Percentiles rank a stretch among this genome's conserved stretches.
These are phyloP conservation scores for Glyphotaelius pellucidus DNA, from an alignment of 2,888 invertebrate species.

Conservation along the genomic window DNA sequence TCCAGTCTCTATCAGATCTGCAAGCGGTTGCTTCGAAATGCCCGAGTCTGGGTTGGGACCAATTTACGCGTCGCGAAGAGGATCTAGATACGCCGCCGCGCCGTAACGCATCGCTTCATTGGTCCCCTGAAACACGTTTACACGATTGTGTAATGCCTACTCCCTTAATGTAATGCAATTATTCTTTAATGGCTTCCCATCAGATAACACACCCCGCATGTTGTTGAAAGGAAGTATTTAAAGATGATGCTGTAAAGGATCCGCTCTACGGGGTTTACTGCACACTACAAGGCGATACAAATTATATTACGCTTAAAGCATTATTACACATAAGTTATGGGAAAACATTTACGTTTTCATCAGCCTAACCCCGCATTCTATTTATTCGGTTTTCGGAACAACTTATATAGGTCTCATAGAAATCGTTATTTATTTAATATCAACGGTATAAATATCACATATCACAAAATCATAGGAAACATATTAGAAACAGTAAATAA, in stretches of 20 bases:
- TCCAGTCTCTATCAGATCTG: background rate
- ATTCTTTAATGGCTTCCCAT: slow-evolving; percentile 22
- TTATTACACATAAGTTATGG: no score
- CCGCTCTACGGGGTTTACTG: background rate
- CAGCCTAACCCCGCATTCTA: no score
- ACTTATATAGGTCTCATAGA: no score
- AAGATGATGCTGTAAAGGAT: background rate
- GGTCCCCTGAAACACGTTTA: background rate
- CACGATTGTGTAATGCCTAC: background rate
- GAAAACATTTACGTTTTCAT: no score
- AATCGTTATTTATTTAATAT: no score
- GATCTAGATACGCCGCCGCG: slow-evolving; percentile 19
- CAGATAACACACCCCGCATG: slow-evolving; percentile 26
- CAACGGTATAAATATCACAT: no score
- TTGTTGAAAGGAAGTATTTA: background rate
- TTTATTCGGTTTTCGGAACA: no score
- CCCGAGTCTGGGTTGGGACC: background rate
- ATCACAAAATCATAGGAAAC: no score
- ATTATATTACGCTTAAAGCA: background rate
- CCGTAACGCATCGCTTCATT: background rate
- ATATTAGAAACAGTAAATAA: no score
- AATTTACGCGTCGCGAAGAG: background rate
- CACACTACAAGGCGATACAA: background rate
- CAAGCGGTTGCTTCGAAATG: background rate
- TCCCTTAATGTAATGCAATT: background rate